Base-by-base conservation (phyloP, 2,113 vertebrate species). In the Brachionichthys hirsutus region DNA sequence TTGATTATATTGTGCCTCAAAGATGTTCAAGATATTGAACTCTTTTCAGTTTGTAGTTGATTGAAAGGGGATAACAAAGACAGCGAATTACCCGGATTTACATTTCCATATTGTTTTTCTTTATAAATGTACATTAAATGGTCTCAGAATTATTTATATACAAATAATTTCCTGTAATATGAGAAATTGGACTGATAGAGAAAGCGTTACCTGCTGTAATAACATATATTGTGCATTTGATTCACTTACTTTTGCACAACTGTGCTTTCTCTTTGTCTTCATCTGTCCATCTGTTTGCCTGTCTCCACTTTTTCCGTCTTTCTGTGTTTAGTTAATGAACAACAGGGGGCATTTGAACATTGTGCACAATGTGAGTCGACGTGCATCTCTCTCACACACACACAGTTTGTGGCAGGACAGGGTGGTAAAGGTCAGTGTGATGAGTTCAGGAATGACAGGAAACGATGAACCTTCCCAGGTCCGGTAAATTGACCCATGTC, bases 401-500 rank as follows among this genome's bases (percentile, higher is more conserved):
- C n/a, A 17, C 44, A 51, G 41, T 45, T 17, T 20, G 43, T 60
- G 60, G 65, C 62, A 73, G 68, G 80, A 83, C 70, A 66, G 65
- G 60, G 60, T 20, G 46, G 78, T 82, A 89, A 90, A 90, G 87
- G 89, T 90, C 89, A 89, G 75, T 22, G 73, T 62, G 70, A 86
- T 87, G 86, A 88, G 86, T 89, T 86, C 78, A 85, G 82, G 87
- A 90, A 88, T 88, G 89, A 91, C 89, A 89, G 88, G 84, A 88
- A 90, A 90, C 89, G 88, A 90, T 90, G 88, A 90, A 88, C 87
- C 88, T 88, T 84, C 83, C 80, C 8, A 52, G 84, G 87, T 85
- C 81, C 84, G 90, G 87, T 91, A 91, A 91, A 90, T 92, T 87
- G 91, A 92, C 85, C 87, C 80, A 49, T 89, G 89, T 90, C 89